These are phyloP conservation scores for Siphonodentalium dalli DNA, from an alignment of 2,888 invertebrate species.

Conservation along the genomic window DNA sequence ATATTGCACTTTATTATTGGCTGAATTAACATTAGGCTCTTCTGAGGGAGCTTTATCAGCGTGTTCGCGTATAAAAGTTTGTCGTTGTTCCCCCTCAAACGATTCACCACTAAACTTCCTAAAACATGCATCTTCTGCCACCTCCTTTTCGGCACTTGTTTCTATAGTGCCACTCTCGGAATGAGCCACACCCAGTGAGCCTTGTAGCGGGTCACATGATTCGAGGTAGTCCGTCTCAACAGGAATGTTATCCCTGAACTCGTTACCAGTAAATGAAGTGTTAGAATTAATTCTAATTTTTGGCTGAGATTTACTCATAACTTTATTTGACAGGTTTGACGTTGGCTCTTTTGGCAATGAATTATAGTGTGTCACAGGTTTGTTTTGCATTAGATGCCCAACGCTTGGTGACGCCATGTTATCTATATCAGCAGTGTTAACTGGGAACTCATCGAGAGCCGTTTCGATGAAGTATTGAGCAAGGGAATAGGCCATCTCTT, in stretches of 20 bases:
- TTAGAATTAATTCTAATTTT: too few relatives aligned
- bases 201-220: constrained; percentile 49
- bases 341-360: constrained; percentile 10
- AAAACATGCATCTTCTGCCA: constrained; percentile 46
- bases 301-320: constrained; percentile 1
- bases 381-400: too few relatives aligned
- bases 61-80: not conserved
- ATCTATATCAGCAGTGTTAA: too few relatives aligned
- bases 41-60: not conserved
- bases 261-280: too few relatives aligned
- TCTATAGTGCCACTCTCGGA: constrained; percentile 30
- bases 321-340: not conserved
- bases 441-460: constrained; percentile 47
- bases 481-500: constrained; percentile 40
- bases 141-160: constrained; percentile 45
- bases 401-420: too few relatives aligned
- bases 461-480: constrained; percentile 47
- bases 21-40: not conserved
- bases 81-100: not conserved
- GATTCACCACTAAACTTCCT: constrained; percentile 39
- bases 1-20: not conserved
- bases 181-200: constrained; percentile 40
- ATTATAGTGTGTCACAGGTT: not conserved
- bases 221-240: constrained; percentile 56
- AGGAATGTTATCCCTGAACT: constrained; percentile 20